These are phyloP conservation scores for Atherinomorus stipes DNA, from an alignment of 2,113 vertebrate genomes.

Conservation along the genomic window DNA sequence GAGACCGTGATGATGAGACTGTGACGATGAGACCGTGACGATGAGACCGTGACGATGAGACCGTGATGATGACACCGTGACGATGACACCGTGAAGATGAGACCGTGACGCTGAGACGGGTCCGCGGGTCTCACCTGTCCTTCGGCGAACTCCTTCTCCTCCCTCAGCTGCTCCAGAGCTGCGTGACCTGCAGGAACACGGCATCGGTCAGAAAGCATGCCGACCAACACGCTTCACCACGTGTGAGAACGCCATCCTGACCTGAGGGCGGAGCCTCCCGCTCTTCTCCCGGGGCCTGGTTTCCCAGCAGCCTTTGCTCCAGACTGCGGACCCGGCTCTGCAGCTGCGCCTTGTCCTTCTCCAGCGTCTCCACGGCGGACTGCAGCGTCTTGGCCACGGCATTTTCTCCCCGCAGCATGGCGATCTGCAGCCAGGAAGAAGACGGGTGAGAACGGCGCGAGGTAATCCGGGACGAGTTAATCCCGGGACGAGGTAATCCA, in stretches of 20 bases:
- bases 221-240: background rate
- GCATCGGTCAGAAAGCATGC: background rate
- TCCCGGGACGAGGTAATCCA: background rate
- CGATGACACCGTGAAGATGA: too few relatives aligned
- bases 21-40: too few relatives aligned
- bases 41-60: too few relatives aligned
- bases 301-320: conserved; percentile 90
- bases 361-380: conserved; percentile 89
- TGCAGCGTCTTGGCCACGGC: conserved; percentile 90
- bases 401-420: conserved; percentile 89
- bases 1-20: too few relatives aligned
- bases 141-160: conserved; percentile 90
- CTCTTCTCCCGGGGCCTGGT: conserved; percentile 56
- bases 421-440: conserved; percentile 82
- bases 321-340: conserved; percentile 89
- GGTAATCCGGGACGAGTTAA: background rate
- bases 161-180: conserved; percentile 84
- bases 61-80: too few relatives aligned
- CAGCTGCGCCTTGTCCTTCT: conserved; percentile 92
- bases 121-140: conserved; percentile 86
- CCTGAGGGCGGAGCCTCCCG: conserved; percentile 59
- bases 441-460: background rate
- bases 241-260: conserved; percentile 31
- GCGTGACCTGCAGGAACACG: conserved; percentile 78
- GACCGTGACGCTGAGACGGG: too few relatives aligned